Evolutionary conservation across 1,140 invertebrate genomes (phyloP), one percentile per base, ranked within the genome.

Genomic region (Oryzaephilus surinamensis): DNA sequence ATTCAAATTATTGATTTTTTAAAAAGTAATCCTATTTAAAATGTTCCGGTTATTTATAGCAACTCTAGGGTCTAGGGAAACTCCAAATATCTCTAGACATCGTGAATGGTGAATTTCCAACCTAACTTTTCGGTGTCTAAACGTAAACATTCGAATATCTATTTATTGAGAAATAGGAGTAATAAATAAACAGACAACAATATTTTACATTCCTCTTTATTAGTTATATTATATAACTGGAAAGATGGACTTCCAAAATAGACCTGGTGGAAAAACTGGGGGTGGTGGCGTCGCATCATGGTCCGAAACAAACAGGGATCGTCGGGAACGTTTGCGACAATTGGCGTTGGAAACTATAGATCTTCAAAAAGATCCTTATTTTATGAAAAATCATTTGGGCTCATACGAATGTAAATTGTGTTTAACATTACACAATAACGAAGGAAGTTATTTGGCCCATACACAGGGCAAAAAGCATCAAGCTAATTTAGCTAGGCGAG

Each of bases 391-490:
- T 73, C 93, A 97, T 72, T 72, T 97, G 30, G 81, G 92, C 0
- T 97, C 96, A 2, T 99, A 99, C 69, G 97, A 99, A 67, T 99
- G 97, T 64, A 99, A 99, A 71, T 65, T 99, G 0, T 99, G 97
- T 73, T 64, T 99, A 11, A 99, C 97, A 1, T 69, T 99, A 8
- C 97, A 99, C 60, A 99, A 99, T 56, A 99, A 99, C 70, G 97
- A 99, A 67, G 97, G 96, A 2, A 97, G 92, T 60, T 99, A 99
- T 60, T 71, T 99, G 51, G 96, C 97, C 8, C 97, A 99, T 56
- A 99, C 97, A 0, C 97, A 99, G 66, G 97, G 97, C n/a, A 99
- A 99, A 61, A 99, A 99, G 55, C 97, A 99, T 86, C 97, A 99
- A 64, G 89, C 93, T 1, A 99, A 99, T 69, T 73, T 99, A 55